Conservation (phyloP, 2,888 invertebrate species). For the Atherix ibis region DNA sequence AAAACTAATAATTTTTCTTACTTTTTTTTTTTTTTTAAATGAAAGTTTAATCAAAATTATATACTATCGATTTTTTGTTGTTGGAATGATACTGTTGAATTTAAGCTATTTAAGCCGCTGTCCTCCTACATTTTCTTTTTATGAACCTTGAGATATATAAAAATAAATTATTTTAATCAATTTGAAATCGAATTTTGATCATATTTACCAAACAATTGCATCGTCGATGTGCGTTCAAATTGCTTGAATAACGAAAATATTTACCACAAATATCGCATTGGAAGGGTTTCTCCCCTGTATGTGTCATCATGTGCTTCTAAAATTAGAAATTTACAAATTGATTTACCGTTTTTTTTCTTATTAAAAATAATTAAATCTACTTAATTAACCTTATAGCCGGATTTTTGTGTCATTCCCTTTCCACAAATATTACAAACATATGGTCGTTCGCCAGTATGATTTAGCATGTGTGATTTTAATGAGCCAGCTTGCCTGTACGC, state of each 20-base stretch:
- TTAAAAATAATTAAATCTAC: background rate
- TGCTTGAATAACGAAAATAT: conserved; percentile 28
- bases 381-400: conserved; percentile 23
- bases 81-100: no score
- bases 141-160: no score
- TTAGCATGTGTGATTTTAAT: conserved; percentile 23
- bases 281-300: conserved; percentile 29
- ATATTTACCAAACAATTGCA: no score
- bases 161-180: no score
- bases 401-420: conserved; percentile 30
- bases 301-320: conserved; percentile 27
- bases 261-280: conserved; percentile 24
- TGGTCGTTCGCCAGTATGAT: conserved; percentile 27
- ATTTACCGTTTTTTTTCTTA: background rate
- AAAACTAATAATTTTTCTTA: no score
- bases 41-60: no score
- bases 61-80: no score
- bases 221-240: conserved; percentile 26
- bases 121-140: no score
- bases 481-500: conserved; percentile 27
- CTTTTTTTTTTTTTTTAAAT: no score
- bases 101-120: no score
- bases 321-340: conserved; percentile 1
- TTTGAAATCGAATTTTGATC: no score
- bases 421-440: conserved; percentile 27